Conservation (phyloP, 2,113 vertebrate species). For the Meles meles region DNA sequence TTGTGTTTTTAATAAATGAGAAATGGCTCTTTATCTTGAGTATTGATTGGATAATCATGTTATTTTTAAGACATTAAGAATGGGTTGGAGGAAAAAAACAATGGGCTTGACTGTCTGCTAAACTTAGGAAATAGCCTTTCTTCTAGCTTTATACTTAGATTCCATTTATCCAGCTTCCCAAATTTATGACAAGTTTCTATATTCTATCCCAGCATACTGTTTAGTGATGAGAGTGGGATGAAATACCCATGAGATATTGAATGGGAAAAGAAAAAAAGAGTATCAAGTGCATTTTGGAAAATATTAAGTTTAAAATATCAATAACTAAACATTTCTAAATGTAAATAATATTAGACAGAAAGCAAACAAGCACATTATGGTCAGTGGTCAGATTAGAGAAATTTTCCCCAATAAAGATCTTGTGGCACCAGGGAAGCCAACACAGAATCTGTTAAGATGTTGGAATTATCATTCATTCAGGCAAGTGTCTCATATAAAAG, state of each 20-base stretch:
- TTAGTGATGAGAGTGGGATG: constrained; percentile 20
- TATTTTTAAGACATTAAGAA: constrained; percentile 29
- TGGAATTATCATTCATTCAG: constrained; percentile 45
- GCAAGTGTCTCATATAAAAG: constrained; percentile 48
- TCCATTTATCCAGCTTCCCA: not conserved
- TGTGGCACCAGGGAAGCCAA: constrained; percentile 63
- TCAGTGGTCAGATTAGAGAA: constrained; percentile 49
- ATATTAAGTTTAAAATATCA: constrained; percentile 35
- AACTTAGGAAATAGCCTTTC: not conserved
- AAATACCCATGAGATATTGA: constrained; percentile 44
- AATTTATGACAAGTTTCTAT: constrained; percentile 7
- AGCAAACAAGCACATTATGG: constrained; percentile 30
- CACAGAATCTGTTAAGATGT: constrained; percentile 49
- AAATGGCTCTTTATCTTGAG: constrained; percentile 4
- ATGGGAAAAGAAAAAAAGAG: constrained; percentile 29
- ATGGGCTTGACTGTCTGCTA: not conserved
- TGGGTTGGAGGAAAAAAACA: not conserved
- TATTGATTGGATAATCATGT: not conserved
- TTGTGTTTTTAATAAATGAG: constrained; percentile 1
- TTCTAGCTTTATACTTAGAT: not conserved
- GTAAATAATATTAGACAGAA: constrained; percentile 65
- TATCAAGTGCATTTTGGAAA: constrained; percentile 43
- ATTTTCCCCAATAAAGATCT: constrained; percentile 8
- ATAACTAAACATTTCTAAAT: constrained; percentile 59
- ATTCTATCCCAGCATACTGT: not conserved